phyloP scores from a whole-genome alignment of 2,797 vertebrate genomes.

The Thaleichthys pacificus region DNA sequence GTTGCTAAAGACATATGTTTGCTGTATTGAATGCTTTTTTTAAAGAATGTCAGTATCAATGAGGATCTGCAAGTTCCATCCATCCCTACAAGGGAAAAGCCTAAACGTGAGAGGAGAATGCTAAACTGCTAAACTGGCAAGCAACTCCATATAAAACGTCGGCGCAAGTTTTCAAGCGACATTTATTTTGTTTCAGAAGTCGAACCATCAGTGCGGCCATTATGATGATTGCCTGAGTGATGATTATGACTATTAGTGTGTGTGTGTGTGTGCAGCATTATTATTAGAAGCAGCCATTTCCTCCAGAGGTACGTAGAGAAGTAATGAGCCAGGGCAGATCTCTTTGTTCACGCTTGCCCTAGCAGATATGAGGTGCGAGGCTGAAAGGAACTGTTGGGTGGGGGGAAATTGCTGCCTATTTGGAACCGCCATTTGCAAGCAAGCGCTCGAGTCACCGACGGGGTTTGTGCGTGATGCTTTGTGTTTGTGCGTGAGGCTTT shows the following conservation, averaged over 20 bases:
- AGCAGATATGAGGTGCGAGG: conserved; percentile 1
- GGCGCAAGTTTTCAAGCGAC: conserved; percentile 7
- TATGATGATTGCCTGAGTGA: conserved; percentile 22
- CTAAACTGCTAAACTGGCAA: background rate
- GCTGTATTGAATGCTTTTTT: background rate
- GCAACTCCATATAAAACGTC: background rate
- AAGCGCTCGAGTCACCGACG: background rate
- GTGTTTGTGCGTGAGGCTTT: conserved; percentile 14
- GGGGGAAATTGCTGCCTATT: conserved; percentile 30
- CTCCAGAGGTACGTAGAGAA: conserved; percentile 24
- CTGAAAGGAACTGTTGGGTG: conserved; percentile 12
- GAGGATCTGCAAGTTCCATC: too few species aligned
- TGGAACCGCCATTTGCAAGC: conserved; percentile 24
- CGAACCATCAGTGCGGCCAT: conserved; percentile 15
- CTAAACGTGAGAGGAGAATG: background rate
- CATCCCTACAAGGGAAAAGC: too few species aligned
- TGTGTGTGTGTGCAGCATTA: background rate
- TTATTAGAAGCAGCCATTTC: conserved; percentile 40
- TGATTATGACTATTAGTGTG: conserved; percentile 27
- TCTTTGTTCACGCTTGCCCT: background rate
- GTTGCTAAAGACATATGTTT: background rate
- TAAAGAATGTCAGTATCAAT: background rate
- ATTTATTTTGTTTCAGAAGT: conserved; percentile 10
- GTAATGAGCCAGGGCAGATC: conserved; percentile 35
- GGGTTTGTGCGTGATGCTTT: conserved; percentile 26